These are phyloP conservation scores for Sebastolobus alascanus DNA, from an alignment of 2,797 vertebrate genomes.

Conservation along the genomic window DNA sequence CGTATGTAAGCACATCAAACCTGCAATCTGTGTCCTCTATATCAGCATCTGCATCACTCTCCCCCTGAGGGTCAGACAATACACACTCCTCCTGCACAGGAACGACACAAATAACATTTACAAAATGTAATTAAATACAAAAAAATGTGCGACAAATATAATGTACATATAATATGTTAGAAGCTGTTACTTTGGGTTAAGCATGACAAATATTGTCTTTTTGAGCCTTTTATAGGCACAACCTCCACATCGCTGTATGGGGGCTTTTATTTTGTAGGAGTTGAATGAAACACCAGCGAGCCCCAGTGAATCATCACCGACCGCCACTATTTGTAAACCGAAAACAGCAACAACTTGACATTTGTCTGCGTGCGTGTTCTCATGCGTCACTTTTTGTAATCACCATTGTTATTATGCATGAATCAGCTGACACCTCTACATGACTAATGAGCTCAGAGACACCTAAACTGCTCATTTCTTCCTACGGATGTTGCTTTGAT, in stretches of 20 bases:
- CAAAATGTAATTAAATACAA: neutral
- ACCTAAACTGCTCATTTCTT: neutral
- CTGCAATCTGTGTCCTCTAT: conserved; percentile 88
- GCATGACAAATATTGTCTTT: neutral
- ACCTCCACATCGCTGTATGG: neutral
- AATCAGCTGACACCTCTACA: conserved; percentile 51
- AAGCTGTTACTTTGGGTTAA: neutral
- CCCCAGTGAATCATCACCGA: conserved; percentile 53
- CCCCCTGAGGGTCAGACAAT: conserved; percentile 85
- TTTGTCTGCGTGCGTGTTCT: conserved; percentile 31
- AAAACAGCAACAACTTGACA: conserved; percentile 35
- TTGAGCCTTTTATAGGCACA: neutral
- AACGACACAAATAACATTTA: neutral
- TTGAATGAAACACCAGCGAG: conserved; percentile 5
- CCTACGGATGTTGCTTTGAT: neutral
- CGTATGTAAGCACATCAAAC: conserved; percentile 50
- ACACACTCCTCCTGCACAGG: conserved; percentile 82
- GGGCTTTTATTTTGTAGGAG: conserved; percentile 38
- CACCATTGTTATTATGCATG: conserved; percentile 36
- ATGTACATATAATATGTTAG: neutral
- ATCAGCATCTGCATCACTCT: conserved; percentile 87
- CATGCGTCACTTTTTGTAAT: conserved; percentile 47
- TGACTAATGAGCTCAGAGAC: conserved; percentile 43
- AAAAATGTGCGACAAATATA: neutral
- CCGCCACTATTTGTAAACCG: conserved; percentile 19